A percentile compares a stretch with the other conserved stretches of the same genome.
Conservation (phyloP, 2,113 vertebrate genomes). For the Chrysemys picta region DNA sequence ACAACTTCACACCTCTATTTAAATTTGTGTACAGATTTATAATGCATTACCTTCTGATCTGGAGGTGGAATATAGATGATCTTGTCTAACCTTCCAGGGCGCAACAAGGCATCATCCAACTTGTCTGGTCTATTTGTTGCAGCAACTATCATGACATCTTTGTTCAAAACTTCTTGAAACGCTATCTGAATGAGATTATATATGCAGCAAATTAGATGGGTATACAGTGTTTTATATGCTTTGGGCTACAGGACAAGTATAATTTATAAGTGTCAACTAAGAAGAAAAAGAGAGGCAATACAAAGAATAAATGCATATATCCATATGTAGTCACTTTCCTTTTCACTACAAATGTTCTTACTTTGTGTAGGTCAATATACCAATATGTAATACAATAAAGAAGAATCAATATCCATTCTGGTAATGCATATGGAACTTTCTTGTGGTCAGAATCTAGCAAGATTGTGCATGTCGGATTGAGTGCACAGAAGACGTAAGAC, state of each 20-base stretch:
- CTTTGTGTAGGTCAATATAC: not conserved
- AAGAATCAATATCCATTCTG: not conserved
- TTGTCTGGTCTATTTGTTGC: conserved; percentile 94
- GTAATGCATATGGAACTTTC: not conserved
- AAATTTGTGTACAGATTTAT: not conserved
- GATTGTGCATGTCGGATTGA: not conserved
- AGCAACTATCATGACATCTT: conserved; percentile 89
- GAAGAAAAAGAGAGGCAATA: not conserved
- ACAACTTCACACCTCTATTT: not conserved
- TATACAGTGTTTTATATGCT: not conserved
- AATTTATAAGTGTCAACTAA: not conserved
- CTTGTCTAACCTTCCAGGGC: conserved; percentile 93
- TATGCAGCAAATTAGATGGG: not conserved
- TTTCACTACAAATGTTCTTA: not conserved
- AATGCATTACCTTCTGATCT: conserved; percentile 84
- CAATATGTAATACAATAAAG: not conserved
- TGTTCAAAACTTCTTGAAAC: conserved; percentile 86
- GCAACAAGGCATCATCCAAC: conserved; percentile 91
- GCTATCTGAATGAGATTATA: conserved; percentile 78
- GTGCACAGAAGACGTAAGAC: not conserved
- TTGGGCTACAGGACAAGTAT: not conserved
- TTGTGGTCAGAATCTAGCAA: not conserved
- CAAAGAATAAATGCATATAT: not conserved
- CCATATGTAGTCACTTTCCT: not conserved
- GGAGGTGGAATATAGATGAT: conserved; percentile 93